Base-by-base conservation (phyloP, 2,797 vertebrate species). In the Tachyglossus aculeatus region DNA sequence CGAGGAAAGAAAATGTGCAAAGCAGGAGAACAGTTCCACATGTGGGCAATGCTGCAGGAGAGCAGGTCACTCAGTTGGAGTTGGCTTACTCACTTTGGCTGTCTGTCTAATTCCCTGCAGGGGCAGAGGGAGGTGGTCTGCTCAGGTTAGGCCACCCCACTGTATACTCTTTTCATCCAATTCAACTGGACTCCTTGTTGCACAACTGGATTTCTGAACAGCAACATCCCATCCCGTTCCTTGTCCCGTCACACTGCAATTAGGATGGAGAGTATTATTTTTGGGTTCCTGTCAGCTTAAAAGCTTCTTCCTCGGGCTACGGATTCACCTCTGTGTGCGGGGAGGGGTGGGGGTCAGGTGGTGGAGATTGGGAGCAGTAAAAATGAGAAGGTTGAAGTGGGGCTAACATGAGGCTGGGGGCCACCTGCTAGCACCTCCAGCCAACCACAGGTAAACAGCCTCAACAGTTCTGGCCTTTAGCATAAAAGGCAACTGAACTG, bases 361-460 rank as follows among this genome's bases (percentile, higher is more conserved):
- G 74, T 36, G 11, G 21, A 0, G 0, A 36, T 33, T 43, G 36
- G 38, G 60, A 36, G 0, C 3, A 43, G 63, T 60, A 66, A n/a
- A n/a, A n/a, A n/a, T n/a, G n/a, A n/a, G n/a, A n/a, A n/a, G n/a
- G n/a, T n/a, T n/a, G n/a, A n/a, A n/a, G n/a, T 0, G 69, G 31
- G 31, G 22, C 48, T n/a, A n/a, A 12, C 15, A 27, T 27, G 9
- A 16, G 16, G 27, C 0, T 0, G 8, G 53, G 0, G 1, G 53
- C 32, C 12, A 52, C 51, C 69, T 60, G 22, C 65, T n/a, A 18
- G 9, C 19, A 0, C 2, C 29, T 31, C 0, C 0, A 1, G 7
- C 14, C 16, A 10, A 40, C 0, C 0, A 0, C 14, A 9, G 33
- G 0, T 0, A 29, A 2, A 0, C 0, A 2, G 1, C 33, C 38